A percentile compares a stretch with the other conserved stretches of the same genome.
Evolutionary conservation across 30 jellyfish, hydroid and myxozoan genomes (phyloP).

Genomic region (Morbakka virulenta): DNA sequence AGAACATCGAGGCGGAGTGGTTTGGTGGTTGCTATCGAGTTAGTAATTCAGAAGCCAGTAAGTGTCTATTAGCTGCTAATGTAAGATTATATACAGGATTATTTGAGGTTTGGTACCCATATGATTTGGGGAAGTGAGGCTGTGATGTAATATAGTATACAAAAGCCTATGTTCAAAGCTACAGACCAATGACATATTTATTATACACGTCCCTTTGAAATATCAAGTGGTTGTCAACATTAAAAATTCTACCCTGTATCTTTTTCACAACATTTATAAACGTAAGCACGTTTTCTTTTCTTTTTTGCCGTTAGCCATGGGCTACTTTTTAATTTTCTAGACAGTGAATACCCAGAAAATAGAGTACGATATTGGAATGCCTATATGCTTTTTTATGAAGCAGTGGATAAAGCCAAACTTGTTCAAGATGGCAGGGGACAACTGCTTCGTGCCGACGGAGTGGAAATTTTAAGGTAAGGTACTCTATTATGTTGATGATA

Average conservation of each 20-base stretch:
- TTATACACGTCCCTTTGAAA: too few species aligned
- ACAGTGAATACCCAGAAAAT: constrained; percentile 91
- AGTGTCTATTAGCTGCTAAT: neutral
- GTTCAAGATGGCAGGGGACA: constrained; percentile 55
- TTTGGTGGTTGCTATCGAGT: constrained; percentile 97
- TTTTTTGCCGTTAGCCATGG: too few species aligned
- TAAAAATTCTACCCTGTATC: too few species aligned
- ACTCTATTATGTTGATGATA: neutral
- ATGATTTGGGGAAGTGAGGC: too few species aligned
- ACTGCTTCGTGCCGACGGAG: constrained; percentile 51
- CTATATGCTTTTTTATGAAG: constrained; percentile 92
- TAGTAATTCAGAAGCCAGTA: constrained; percentile 74
- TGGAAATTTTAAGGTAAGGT: constrained; percentile 45
- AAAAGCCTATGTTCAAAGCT: too few species aligned
- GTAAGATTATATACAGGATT: neutral
- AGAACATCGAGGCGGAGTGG: constrained; percentile 73
- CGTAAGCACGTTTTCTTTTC: too few species aligned
- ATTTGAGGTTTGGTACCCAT: too few species aligned
- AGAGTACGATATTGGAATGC: constrained; percentile 98
- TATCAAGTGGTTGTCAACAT: too few species aligned
- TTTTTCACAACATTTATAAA: too few species aligned
- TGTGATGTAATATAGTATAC: too few species aligned
- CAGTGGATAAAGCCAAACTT: constrained; percentile 81
- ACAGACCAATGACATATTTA: too few species aligned
- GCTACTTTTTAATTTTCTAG: too few species aligned